phyloP scores from a whole-genome alignment of 2,113 vertebrate species.

The Alectura lathami region DNA sequence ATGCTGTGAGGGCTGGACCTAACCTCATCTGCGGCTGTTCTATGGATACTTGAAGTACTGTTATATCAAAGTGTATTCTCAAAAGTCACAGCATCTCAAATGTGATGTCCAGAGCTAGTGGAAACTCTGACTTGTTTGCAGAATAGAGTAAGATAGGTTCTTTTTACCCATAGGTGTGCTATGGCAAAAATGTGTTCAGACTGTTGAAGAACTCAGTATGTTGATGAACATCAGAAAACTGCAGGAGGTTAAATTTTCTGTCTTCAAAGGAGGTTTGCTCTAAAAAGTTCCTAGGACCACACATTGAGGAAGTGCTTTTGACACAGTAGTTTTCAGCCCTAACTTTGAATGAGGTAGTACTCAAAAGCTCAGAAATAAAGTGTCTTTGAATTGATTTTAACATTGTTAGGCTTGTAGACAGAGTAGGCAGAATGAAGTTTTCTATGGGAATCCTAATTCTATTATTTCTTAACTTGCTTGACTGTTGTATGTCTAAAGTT shows the following conservation, averaged over 20 bases:
- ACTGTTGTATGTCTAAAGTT: background rate
- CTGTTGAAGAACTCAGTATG: background rate
- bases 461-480: background rate
- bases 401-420: background rate
- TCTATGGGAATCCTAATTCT: background rate
- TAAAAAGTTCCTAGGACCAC: constrained; percentile 21
- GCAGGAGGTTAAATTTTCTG: constrained; percentile 14
- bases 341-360: background rate
- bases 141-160: background rate
- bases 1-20: background rate
- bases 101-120: background rate
- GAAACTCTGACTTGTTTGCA: background rate
- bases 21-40: background rate
- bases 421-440: background rate
- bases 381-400: background rate
- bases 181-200: background rate
- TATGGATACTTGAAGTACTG: background rate
- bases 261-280: background rate
- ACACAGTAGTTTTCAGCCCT: background rate
- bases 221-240: background rate
- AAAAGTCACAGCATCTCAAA: background rate
- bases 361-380: background rate
- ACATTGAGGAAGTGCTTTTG: background rate
- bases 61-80: background rate
- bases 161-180: background rate